A percentile compares a stretch with the other conserved stretches of the same genome.
These are phyloP conservation scores for Genyomyrus donnyi DNA, from an alignment of 2,113 vertebrate species.

Conservation along the genomic window DNA sequence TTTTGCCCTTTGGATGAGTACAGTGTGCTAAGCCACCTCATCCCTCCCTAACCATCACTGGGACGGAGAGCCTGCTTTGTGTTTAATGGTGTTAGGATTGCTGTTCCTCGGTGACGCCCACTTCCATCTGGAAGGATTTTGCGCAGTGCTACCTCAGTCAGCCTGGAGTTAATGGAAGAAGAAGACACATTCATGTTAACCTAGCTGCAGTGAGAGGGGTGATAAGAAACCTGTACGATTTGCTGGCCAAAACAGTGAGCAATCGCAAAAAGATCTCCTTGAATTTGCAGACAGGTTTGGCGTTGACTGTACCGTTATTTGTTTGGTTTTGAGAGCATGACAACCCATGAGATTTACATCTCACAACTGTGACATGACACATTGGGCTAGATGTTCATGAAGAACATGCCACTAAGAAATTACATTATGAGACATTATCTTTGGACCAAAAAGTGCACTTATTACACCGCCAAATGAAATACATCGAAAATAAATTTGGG, in stretches of 20 bases:
- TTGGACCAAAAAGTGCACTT: neutral
- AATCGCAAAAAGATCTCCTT: neutral
- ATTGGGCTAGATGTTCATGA: neutral
- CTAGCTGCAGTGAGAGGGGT: neutral
- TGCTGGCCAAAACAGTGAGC: neutral
- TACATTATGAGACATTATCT: neutral
- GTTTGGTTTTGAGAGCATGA: neutral
- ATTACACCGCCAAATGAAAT: neutral
- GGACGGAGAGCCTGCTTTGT: no score
- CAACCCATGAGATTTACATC: neutral
- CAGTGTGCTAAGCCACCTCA: no score
- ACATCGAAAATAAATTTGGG: neutral
- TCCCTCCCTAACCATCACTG: no score
- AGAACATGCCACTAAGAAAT: neutral
- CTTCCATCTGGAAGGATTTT: neutral
- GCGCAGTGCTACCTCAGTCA: neutral
- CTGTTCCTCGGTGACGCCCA: no score
- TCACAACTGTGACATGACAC: neutral
- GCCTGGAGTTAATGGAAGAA: neutral
- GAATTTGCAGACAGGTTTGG: neutral
- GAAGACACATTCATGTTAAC: neutral
- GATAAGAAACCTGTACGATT: neutral
- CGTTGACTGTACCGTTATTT: neutral
- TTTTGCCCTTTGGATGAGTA: no score
- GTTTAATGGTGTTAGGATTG: no score